These are phyloP conservation scores for Branchipolynoe longqiensis DNA, from an alignment of 2,888 invertebrate species.

Conservation along the genomic window DNA sequence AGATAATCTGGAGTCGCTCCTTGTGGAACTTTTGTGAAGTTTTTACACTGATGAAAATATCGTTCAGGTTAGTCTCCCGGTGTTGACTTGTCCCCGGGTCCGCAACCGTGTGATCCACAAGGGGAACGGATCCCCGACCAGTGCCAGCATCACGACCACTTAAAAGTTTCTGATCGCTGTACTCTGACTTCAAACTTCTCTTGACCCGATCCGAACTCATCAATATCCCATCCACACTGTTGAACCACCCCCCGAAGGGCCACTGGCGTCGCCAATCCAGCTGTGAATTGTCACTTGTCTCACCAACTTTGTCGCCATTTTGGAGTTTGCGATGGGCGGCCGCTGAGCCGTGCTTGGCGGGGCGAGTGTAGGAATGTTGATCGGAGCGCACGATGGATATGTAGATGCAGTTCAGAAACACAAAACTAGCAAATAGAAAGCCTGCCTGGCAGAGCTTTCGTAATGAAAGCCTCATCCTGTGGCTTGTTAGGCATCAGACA, in stretches of 20 bases:
- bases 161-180: neutral
- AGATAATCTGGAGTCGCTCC: neutral
- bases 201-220: neutral
- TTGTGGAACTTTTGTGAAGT: constrained; percentile 45
- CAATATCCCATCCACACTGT: too few relatives aligned
- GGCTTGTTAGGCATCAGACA: neutral
- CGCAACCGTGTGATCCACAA: neutral
- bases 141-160: neutral
- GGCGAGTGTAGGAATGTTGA: constrained; percentile 6
- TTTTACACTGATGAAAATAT: constrained; percentile 59
- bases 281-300: neutral
- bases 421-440: neutral
- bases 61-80: constrained; percentile 21
- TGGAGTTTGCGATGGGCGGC: neutral
- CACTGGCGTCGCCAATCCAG: neutral
- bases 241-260: neutral
- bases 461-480: neutral
- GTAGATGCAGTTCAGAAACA: constrained; percentile 4
- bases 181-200: neutral
- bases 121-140: neutral
- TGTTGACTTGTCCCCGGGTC: neutral
- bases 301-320: constrained; percentile 8
- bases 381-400: neutral
- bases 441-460: constrained; percentile 4
- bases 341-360: neutral